Percentiles rank a stretch among this genome's conserved stretches.
Evolutionary conservation across 2,797 vertebrate species (phyloP).

Genomic region (Falco biarmicus): DNA sequence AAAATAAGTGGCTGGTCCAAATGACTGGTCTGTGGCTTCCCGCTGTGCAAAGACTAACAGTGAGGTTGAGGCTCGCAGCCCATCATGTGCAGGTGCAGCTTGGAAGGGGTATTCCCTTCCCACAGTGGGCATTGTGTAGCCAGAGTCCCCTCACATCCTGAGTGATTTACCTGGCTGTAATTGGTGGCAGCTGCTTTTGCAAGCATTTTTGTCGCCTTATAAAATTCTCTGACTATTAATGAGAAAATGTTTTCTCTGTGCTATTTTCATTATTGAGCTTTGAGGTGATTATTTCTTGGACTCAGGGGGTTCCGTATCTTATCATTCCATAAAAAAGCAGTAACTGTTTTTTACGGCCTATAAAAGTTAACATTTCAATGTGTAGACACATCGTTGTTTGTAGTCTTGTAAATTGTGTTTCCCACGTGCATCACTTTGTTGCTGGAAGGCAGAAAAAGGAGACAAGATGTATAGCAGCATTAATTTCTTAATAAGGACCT

Average conservation of each 20-base stretch:
- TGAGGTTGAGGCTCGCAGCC: neutral
- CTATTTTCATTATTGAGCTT: neutral
- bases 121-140: fast-evolving
- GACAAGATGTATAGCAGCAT: neutral
- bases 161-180: neutral
- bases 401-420: neutral
- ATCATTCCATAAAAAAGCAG: neutral
- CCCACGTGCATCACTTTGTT: neutral
- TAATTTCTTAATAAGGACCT: slow-evolving; percentile 22
- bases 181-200: neutral
- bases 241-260: neutral
- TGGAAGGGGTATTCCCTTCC: neutral
- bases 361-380: neutral
- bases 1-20: neutral
- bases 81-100: neutral
- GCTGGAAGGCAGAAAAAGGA: neutral
- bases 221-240: neutral
- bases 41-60: neutral
- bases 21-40: neutral
- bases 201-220: neutral
- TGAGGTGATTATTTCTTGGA: neutral
- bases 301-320: neutral
- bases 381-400: neutral
- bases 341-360: neutral
- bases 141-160: neutral